Base-by-base conservation (phyloP, 2,797 vertebrate genomes). In the Dipus sagitta region DNA sequence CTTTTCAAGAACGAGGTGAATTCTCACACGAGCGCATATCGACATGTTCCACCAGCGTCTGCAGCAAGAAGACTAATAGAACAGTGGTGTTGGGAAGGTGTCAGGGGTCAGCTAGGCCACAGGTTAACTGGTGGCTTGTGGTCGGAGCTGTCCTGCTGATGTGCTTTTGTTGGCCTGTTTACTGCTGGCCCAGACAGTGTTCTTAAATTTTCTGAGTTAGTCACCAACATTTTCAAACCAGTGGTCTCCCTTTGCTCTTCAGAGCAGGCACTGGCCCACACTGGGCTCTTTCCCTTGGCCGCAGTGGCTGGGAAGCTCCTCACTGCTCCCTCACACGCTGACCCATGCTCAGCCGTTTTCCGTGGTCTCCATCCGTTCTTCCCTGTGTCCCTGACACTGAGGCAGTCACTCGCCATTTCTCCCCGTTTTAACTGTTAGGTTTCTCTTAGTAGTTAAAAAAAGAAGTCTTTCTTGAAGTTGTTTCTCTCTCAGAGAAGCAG, bases 161-260 rank as follows among this genome's bases (percentile, higher is more conserved):
- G 10, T 88, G 20, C 93, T 95, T 96, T 92, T 86, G 78, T 89
- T 95, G 91, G 88, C 70, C 42, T 75, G 13, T 62, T 89, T 85
- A 79, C 20, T 87, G 26, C 85, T 91, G 92, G 78, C 71, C 42
- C 62, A 42, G 78, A 54, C 58, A 18, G 14, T 96, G 71, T 88
- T 91, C 92, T 92, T 90, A 60, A 71, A 75, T 15, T 18, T 81
- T 86, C 93, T 62, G 62, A 82, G 80, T 94, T 91, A 95, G 95
- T 93, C 91, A 82, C 58, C 75, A 75, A 2, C 42, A 42, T 78
- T 95, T 83, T 47, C 54, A 92, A 94, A 91, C 89, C 78, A 62
- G 62, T 92, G 54, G 65, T 78, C 58, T 92, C 21, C 79, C 28
- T 93, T 32, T 47, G 88, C 80, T 92, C 60, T 80, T 60, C 34